Conservation (phyloP, 2,113 vertebrate genomes). For the Trochalopteron elliotii region DNA sequence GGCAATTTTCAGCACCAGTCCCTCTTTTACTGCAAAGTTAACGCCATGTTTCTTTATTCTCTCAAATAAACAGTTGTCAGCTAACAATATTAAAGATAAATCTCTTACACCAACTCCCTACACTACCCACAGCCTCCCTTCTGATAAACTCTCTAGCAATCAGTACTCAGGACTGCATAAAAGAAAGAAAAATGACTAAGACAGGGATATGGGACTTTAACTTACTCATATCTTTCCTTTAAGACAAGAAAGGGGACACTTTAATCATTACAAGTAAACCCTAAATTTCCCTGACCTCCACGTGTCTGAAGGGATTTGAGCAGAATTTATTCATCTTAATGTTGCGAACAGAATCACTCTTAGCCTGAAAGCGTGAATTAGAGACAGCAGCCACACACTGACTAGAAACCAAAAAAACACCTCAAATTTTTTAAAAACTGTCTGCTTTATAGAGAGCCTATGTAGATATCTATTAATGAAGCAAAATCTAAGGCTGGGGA, state of each 20-base stretch:
- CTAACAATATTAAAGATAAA: neutral
- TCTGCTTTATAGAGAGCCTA: neutral
- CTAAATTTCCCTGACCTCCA: neutral
- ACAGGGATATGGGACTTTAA: neutral
- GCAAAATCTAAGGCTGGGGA: neutral
- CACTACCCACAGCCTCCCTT: neutral
- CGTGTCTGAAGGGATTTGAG: neutral
- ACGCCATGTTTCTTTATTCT: neutral
- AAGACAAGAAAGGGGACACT: neutral
- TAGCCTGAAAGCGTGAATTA: neutral
- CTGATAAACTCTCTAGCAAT: neutral
- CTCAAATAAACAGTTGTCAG: neutral
- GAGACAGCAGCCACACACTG: neutral
- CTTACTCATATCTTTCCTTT: neutral
- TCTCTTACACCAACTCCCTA: neutral
- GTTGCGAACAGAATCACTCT: neutral
- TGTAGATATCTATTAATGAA: neutral
- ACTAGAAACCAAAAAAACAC: neutral
- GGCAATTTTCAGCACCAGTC: neutral
- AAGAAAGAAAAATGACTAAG: neutral
- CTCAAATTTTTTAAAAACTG: neutral
- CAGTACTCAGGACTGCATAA: neutral
- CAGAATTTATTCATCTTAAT: neutral
- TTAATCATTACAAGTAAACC: neutral
- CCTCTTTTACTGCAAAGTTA: neutral